Evolutionary conservation across 64 coral and sea anemone genomes (phyloP), one percentile per base, ranked within the genome.

Genomic region (Montipora foliosa): DNA sequence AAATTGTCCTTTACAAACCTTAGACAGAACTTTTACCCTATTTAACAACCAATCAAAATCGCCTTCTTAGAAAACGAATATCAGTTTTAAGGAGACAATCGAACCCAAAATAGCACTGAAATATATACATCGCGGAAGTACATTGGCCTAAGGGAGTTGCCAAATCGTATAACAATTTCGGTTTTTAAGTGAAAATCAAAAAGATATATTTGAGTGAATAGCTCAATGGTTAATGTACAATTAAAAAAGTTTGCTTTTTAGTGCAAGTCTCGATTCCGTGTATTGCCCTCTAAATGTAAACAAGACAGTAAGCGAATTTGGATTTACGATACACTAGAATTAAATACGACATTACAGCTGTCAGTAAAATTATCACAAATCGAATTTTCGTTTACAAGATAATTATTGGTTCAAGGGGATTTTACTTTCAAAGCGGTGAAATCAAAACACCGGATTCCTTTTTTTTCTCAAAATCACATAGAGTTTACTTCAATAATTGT

Each of bases 311-410:
- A 84, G 68, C 53, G 44, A 64, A 83, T 21, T 19, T 57, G n/a
- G 58, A 46, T 37, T 11, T 37, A 47, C 29, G 17, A 46, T 48
- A 84, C 60, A 45, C 44, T 12, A 84, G 80, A 82, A 47, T 67
- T 14, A 67, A 68, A 19, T 84, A 37, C 81, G 8, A 20, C 81
- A 37, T 13, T 46, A 68, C 81, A 84, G 64, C 44, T 84, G 81
- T 84, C 81, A 66, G 37, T 48, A 67, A 84, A 68, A 49, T 84
- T 29, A 84, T 84, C 60, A 61, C 79, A 64, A 67, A 84, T 67
- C 44, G 44, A 84, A 84, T 68, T 68, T 83, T 11, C 19, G 81
- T 84, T 14, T 44, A 37, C 46, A n/a, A 68, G 46, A 15, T 9
- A 46, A 11, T 45, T 68, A 44, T 84, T 84, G 37, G 37, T 84